These are phyloP conservation scores for Carterocephalus palaemon DNA, from an alignment of 2,888 invertebrate genomes.

Conservation along the genomic window DNA sequence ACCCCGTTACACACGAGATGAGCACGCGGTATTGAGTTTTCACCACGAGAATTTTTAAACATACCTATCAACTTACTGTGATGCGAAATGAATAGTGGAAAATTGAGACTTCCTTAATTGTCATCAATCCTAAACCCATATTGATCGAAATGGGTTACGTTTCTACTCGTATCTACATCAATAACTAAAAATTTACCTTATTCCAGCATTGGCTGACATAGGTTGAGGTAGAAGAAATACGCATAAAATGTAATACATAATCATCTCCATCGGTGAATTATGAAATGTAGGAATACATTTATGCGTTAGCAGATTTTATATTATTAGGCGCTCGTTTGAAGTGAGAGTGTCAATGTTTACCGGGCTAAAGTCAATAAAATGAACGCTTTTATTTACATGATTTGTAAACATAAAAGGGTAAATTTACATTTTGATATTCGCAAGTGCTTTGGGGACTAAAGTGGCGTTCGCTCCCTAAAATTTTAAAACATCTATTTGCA, in stretches of 20 bases:
- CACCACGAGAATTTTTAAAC: no score
- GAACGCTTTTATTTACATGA: constrained; percentile 77
- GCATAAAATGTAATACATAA: no score
- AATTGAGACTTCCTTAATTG: constrained; percentile 19
- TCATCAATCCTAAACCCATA: constrained; percentile 23
- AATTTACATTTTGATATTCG: constrained; percentile 78
- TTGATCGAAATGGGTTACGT: no score
- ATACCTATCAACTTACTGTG: no score
- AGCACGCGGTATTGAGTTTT: constrained; percentile 47
- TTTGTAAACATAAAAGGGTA: constrained; percentile 78
- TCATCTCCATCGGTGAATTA: no score
- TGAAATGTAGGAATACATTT: no score
- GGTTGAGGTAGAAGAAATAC: no score
- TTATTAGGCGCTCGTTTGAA: constrained; percentile 6
- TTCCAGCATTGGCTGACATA: no score
- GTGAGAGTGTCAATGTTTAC: constrained; percentile 40
- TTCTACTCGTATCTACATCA: constrained; percentile 4
- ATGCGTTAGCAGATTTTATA: no score
- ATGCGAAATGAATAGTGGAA: no score
- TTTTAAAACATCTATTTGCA: constrained; percentile 79
- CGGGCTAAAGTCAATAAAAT: constrained; percentile 68
- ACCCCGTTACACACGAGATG: constrained; percentile 59
- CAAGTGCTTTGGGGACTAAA: constrained; percentile 75
- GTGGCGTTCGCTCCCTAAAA: constrained; percentile 76
- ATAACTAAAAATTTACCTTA: no score